phyloP scores from a whole-genome alignment of 2,797 vertebrate species.

The Pelobates cultripes region DNA sequence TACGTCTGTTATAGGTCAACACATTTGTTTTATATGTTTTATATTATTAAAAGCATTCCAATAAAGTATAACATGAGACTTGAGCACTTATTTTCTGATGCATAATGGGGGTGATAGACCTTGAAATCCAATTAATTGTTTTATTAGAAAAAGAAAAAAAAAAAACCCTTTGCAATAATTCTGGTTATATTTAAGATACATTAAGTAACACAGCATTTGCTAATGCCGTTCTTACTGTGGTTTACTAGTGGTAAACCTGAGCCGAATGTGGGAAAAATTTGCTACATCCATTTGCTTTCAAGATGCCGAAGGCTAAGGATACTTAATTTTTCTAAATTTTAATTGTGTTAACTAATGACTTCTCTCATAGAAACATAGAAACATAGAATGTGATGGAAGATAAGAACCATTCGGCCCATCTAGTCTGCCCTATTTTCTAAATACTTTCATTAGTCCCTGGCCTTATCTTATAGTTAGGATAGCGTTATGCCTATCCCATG shows the following conservation, averaged over 20 bases:
- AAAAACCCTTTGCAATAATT: not conserved
- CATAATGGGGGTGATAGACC: not conserved
- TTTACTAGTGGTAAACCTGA: not conserved
- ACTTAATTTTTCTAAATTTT: too few species aligned
- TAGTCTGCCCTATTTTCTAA: too few species aligned
- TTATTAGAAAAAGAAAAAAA: not conserved
- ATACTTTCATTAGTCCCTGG: too few species aligned
- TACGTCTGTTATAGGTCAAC: not conserved
- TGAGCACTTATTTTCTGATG: not conserved
- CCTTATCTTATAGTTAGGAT: too few species aligned
- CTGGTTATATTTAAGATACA: constrained; percentile 57
- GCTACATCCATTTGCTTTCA: not conserved
- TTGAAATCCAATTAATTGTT: constrained; percentile 16
- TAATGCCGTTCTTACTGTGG: not conserved
- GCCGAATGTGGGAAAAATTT: not conserved
- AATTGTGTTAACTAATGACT: too few species aligned
- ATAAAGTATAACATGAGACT: constrained; percentile 1
- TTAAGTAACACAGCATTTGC: not conserved
- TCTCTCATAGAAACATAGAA: too few species aligned
- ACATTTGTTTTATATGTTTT: constrained; percentile 15
- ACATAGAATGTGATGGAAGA: too few species aligned
- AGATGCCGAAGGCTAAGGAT: too few species aligned
- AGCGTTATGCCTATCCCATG: too few species aligned
- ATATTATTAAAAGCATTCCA: constrained; percentile 4
- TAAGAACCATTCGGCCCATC: too few species aligned